Evolutionary conservation across 2,113 vertebrate genomes (phyloP).

Genomic region (Hippocampus barbouri): DNA sequence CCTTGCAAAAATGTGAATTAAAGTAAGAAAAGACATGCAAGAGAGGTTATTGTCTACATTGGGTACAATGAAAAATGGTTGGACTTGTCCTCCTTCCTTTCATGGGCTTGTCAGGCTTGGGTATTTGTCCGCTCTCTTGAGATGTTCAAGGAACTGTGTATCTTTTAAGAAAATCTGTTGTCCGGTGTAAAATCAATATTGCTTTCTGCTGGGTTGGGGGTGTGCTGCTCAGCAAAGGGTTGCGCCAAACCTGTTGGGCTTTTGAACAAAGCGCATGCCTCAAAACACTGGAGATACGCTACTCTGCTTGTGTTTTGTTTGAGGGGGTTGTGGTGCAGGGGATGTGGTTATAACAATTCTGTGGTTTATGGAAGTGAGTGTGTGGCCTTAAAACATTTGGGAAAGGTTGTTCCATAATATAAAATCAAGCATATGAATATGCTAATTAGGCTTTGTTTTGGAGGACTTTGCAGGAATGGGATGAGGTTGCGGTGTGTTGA

Average conservation of each 20-base stretch:
- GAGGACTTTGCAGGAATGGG: background rate
- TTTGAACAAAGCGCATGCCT: background rate
- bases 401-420: background rate
- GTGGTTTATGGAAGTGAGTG: too few species aligned
- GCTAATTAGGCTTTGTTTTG: background rate
- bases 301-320: background rate
- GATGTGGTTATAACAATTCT: background rate
- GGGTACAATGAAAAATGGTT: too few species aligned
- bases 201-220: background rate
- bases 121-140: background rate
- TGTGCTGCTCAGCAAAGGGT: background rate
- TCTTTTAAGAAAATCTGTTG: background rate
- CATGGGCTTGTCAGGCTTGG: background rate
- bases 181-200: background rate
- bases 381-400: background rate
- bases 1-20: background rate
- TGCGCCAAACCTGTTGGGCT: background rate
- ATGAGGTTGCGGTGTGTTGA: background rate
- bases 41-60: background rate
- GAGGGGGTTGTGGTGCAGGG: background rate
- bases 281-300: background rate
- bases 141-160: background rate
- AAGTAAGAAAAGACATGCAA: background rate
- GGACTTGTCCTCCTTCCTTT: too few species aligned
- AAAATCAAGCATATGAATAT: background rate